Base-by-base conservation (phyloP, 2,113 vertebrate species). In the Copsychus sechellarum region DNA sequence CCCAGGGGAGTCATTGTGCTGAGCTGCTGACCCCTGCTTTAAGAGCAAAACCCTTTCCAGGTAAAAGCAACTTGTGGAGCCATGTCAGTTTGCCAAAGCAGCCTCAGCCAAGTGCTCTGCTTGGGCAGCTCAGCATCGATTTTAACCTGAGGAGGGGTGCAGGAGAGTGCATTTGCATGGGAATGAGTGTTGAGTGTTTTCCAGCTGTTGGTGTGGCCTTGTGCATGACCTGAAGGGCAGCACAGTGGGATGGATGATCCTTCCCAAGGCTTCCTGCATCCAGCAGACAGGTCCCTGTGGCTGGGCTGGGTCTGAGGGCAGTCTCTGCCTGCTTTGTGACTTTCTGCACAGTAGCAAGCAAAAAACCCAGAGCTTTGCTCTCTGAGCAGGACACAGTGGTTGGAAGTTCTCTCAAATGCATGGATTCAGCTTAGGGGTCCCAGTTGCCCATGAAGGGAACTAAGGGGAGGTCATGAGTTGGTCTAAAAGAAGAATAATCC, bases 221-320 rank as follows among this genome's bases (percentile, higher is more conserved):
- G 51, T 17, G 20, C 18, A 9, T 26, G 31, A 18, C 18, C 42
- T 60, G n/a, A 6, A 62, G 53, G 31, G 22, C 24, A 87, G 53
- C 45, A 33, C 1, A 1, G 1, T 18, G 45, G 29, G 16, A 23
- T 57, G n/a, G 28, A 45, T 45, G 43, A 11, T 58, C 40, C 36
- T 70, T 80, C 69, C 58, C 34, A 20, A 67, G 34, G 48, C n/a
- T 56, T 19, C 2, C 3, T 71, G 29, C 47, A 26, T 17, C 67
- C 67, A 76, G 36, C 62, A 65, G 31, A 28, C 34, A 12, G 0
- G 0, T 67, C 60, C 53, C 57, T 0, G 0, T 12, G 33, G 45
- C 65, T 45, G 72, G 24, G 11, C 3, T 67, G 72, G 38, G 5
- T 14, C 45, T 80, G 21, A 15, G 67, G 22, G 26, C 45, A 43